phyloP scores from a whole-genome alignment of 1,140 invertebrate species.

The Magallana gigas region DNA sequence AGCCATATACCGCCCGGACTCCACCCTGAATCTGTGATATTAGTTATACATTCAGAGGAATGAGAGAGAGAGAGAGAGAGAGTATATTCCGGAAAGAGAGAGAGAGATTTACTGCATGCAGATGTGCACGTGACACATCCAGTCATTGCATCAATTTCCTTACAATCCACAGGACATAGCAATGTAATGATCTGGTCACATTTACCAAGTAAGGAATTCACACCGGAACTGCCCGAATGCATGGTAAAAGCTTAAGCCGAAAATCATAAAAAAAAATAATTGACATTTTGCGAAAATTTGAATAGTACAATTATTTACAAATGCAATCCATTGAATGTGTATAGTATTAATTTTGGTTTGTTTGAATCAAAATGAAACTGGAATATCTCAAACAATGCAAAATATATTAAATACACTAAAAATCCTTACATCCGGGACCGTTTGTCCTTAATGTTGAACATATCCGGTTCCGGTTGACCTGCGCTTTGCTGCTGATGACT shows the following conservation, averaged over 20 bases:
- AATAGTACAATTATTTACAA: too few relatives aligned
- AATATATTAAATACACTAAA: too few relatives aligned
- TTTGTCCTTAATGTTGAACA: background rate
- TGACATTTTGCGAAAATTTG: too few relatives aligned
- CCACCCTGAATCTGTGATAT: too few relatives aligned
- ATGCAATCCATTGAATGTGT: too few relatives aligned
- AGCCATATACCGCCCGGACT: too few relatives aligned
- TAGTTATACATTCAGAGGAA: too few relatives aligned
- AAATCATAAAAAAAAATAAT: background rate
- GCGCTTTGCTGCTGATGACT: background rate
- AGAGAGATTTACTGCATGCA: background rate
- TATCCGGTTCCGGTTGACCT: conserved; percentile 1
- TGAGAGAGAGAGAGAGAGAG: too few relatives aligned
- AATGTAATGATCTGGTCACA: background rate
- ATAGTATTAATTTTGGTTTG: too few relatives aligned
- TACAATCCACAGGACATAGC: background rate
- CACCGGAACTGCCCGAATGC: background rate
- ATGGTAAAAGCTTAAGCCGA: background rate
- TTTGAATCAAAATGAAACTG: too few relatives aligned
- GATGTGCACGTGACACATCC: background rate
- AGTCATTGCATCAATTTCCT: background rate
- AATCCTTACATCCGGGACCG: background rate
- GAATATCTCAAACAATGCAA: too few relatives aligned
- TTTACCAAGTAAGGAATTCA: conserved; percentile 15
- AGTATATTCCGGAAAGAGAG: too few relatives aligned